phyloP scores from a whole-genome alignment of 2,797 vertebrate species.

The Taenioides sp. region DNA sequence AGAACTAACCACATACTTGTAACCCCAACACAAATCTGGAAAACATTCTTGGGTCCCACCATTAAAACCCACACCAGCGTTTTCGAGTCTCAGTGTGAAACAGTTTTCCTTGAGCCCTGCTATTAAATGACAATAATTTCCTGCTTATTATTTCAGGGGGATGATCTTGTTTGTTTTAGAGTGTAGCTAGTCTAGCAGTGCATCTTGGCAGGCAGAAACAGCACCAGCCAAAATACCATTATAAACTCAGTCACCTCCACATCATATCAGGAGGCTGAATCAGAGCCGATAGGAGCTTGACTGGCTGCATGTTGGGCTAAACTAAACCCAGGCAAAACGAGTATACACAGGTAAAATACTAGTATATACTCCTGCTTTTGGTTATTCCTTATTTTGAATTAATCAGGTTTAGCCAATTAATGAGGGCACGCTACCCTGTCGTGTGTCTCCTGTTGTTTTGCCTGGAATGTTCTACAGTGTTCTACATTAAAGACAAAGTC shows the following conservation, averaged over 20 bases:
- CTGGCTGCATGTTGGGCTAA: constrained; percentile 41
- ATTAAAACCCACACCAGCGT: background rate
- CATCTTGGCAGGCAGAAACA: constrained; percentile 61
- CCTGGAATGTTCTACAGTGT: background rate
- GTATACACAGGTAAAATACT: constrained; percentile 2
- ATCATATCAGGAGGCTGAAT: constrained; percentile 60
- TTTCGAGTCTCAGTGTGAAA: background rate
- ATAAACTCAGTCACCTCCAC: constrained; percentile 64
- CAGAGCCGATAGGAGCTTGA: constrained; percentile 56
- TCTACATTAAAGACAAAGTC: background rate
- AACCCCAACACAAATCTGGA: background rate
- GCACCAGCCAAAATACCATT: constrained; percentile 66
- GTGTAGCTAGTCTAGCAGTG: constrained; percentile 41
- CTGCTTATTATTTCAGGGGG: background rate
- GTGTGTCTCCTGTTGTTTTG: background rate
- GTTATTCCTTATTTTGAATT: background rate
- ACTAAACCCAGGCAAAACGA: constrained; percentile 53
- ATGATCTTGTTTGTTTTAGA: background rate
- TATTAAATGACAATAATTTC: background rate
- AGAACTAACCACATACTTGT: background rate
- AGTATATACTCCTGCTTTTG: background rate
- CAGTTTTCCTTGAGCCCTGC: background rate
- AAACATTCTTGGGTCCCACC: background rate
- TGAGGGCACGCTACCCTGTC: background rate
- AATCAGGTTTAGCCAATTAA: background rate